Evolutionary conservation across 2,113 vertebrate genomes (phyloP).

Genomic region (Calidris pugnax): DNA sequence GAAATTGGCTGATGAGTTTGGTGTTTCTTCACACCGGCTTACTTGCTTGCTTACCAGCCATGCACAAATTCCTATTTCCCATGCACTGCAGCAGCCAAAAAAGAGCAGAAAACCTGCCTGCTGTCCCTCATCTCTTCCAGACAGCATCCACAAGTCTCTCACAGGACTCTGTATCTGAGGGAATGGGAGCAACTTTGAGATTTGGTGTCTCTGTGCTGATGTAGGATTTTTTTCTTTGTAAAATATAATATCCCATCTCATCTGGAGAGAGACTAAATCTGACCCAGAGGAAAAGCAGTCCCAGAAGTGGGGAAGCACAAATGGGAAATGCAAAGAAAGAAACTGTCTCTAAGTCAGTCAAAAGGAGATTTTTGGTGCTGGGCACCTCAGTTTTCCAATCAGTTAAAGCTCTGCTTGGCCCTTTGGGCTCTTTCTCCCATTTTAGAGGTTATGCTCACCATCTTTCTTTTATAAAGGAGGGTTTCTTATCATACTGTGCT

Average conservation of each 20-base stretch:
- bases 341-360: background rate
- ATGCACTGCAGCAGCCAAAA: background rate
- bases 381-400: background rate
- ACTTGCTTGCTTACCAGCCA: background rate
- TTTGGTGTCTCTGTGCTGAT: background rate
- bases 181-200: background rate
- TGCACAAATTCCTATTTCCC: background rate
- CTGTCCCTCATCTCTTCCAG: background rate
- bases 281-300: background rate
- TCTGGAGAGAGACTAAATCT: background rate
- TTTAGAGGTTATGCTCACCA: background rate
- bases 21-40: slow-evolving; percentile 1
- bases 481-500: background rate
- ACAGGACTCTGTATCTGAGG: background rate
- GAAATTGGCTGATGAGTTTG: background rate
- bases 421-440: background rate
- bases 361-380: background rate
- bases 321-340: background rate
- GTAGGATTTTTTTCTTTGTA: fast-evolving
- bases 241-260: background rate
- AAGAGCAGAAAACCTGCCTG: background rate
- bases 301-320: background rate
- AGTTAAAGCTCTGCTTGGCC: background rate
- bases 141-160: background rate
- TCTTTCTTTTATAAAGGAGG: background rate